These are phyloP conservation scores for Tipula unca DNA, from an alignment of 2,888 invertebrate species.

Conservation along the genomic window DNA sequence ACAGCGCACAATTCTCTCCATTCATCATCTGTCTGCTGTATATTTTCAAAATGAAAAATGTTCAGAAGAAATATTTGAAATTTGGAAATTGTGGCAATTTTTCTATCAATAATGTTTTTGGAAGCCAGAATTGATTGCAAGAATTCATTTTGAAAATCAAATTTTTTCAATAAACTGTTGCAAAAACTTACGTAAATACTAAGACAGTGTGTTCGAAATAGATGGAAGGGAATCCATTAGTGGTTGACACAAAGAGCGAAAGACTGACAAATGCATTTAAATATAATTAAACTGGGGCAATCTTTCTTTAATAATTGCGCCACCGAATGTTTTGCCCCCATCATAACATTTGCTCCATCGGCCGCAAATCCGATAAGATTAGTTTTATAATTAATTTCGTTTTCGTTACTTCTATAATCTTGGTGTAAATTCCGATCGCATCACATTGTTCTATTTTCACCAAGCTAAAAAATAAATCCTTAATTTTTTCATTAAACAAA, in stretches of 20 bases:
- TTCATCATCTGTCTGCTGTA: neutral
- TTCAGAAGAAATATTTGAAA: neutral
- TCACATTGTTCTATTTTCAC: neutral
- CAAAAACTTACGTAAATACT: neutral
- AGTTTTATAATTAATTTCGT: conserved; percentile 30
- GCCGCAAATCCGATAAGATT: conserved; percentile 34
- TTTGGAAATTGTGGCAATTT: neutral
- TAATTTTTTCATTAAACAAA: neutral
- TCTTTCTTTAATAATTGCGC: neutral
- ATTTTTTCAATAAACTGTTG: no score
- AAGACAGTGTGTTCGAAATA: neutral
- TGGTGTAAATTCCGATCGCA: neutral
- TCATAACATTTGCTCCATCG: neutral
- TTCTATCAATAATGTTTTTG: neutral
- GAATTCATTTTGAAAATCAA: no score
- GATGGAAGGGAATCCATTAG: neutral
- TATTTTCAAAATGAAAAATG: neutral
- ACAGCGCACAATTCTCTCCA: neutral
- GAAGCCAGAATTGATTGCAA: neutral
- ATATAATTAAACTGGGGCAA: neutral
- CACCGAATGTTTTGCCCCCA: neutral
- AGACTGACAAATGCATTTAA: neutral
- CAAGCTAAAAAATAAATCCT: neutral
- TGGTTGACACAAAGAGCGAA: neutral
- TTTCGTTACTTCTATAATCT: conserved; percentile 18